Evolutionary conservation across 2,113 vertebrate species (phyloP).

Genomic region (Alces alces): DNA sequence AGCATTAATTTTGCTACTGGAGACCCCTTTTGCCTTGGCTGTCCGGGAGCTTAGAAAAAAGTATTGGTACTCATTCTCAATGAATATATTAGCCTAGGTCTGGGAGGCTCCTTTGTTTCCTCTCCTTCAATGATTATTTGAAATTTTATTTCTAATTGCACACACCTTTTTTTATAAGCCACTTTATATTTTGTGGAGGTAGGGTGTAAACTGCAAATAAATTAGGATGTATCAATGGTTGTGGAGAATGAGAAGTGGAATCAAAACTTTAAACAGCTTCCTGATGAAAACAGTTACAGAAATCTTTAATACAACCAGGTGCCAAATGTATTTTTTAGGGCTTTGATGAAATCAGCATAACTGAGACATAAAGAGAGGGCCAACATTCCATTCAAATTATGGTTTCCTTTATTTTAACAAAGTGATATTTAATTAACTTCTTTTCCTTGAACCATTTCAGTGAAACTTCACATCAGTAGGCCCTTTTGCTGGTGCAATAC

Average conservation of each 20-base stretch:
- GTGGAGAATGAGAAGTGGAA: neutral
- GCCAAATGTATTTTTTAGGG: neutral
- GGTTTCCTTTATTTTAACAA: conserved; percentile 39
- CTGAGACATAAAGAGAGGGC: neutral
- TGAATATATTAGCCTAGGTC: neutral
- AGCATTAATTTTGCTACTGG: neutral
- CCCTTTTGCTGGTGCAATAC: neutral
- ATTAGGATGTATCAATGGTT: neutral
- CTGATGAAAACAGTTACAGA: neutral
- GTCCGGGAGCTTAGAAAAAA: neutral
- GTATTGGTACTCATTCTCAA: neutral
- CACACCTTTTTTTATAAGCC: neutral
- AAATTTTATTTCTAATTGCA: neutral
- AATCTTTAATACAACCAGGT: neutral
- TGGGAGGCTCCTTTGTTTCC: neutral
- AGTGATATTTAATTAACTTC: conserved; percentile 48
- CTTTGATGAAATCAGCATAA: neutral
- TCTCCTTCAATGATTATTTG: neutral
- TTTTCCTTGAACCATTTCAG: conserved; percentile 29
- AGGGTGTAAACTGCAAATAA: neutral
- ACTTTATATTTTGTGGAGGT: neutral
- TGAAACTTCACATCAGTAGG: conserved; percentile 2
- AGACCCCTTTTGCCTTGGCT: neutral
- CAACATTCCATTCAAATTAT: conserved; percentile 24
- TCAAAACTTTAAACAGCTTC: neutral